A percentile compares a stretch with the other conserved stretches of the same genome.
Evolutionary conservation across 2,113 vertebrate species (phyloP).

Genomic region (Malurus melanocephalus): DNA sequence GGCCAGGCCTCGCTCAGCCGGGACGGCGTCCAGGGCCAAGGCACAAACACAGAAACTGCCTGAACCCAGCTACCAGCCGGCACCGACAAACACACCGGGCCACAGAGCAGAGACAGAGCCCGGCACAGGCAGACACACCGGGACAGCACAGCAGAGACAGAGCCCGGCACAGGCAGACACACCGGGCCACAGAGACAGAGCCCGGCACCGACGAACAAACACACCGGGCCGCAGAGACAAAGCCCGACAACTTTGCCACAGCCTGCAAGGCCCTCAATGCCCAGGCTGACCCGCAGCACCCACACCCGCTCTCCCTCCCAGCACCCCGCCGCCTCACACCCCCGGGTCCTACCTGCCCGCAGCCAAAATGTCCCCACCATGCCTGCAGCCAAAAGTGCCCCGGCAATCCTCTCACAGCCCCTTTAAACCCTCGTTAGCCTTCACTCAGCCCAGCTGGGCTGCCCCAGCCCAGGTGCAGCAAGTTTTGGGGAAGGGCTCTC

Average conservation of each 20-base stretch:
- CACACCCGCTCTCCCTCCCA: rapidly evolving
- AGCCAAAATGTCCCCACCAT: rapidly evolving
- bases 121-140: not conserved
- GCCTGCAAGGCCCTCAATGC: rapidly evolving
- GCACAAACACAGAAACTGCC: rapidly evolving
- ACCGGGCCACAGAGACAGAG: not conserved
- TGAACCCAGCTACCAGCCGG: not conserved
- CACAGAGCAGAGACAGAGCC: not conserved
- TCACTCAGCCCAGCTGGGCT: not conserved
- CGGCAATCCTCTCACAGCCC: rapidly evolving
- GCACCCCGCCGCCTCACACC: rapidly evolving
- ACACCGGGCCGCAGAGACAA: not conserved
- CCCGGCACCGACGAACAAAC: rapidly evolving
- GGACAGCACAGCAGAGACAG: not conserved
- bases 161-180: not conserved
- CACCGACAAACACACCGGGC: not conserved
- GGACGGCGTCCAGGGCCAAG: too few relatives aligned
- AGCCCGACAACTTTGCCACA: rapidly evolving
- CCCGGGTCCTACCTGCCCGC: not conserved
- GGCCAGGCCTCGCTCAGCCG: rapidly evolving
- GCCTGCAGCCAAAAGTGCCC: rapidly evolving
- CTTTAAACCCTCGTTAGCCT: not conserved
- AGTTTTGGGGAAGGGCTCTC: not conserved
- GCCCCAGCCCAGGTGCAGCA: not conserved
- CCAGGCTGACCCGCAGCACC: rapidly evolving